A percentile compares a stretch with the other conserved stretches of the same genome.
phyloP scores from a whole-genome alignment of 92 coral and sea anemone species.

The Meandrina meandrites region DNA sequence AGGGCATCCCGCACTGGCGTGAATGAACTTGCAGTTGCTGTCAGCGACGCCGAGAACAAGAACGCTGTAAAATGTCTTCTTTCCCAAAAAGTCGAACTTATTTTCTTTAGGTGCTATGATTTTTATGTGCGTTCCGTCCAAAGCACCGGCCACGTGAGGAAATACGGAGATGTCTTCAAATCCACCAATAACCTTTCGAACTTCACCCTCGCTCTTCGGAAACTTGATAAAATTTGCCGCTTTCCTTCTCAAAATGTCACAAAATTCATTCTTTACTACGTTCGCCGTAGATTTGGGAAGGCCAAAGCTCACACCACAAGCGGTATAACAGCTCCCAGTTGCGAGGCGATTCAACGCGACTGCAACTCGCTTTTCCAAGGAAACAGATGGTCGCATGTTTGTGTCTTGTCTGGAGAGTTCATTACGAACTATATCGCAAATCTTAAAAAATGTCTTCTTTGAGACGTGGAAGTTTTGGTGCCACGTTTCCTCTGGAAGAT shows the following conservation, averaged over 20 bases:
- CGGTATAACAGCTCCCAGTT: constrained; percentile 52
- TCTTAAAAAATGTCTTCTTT: constrained; percentile 47
- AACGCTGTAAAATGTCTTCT: constrained; percentile 44
- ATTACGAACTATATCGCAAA: constrained; percentile 48
- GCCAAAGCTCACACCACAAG: constrained; percentile 49
- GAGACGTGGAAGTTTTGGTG: constrained; percentile 54
- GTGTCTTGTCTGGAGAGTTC: constrained; percentile 56
- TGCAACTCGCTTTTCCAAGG: constrained; percentile 60
- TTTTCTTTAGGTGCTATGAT: constrained; percentile 49
- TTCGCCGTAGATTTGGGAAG: constrained; percentile 56
- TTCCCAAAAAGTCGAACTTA: constrained; percentile 36
- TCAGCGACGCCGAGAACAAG: constrained; percentile 49
- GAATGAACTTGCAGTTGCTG: constrained; percentile 45
- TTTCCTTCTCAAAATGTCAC: constrained; percentile 48
- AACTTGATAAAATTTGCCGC: constrained; percentile 55
- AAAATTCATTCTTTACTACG: constrained; percentile 60
- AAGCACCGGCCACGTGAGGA: constrained; percentile 67
- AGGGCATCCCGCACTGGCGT: constrained; percentile 61
- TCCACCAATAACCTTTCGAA: constrained; percentile 28
- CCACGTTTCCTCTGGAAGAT: constrained; percentile 57
- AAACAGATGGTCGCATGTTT: constrained; percentile 44
- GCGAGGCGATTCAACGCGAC: constrained; percentile 54
- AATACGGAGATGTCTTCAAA: constrained; percentile 39
- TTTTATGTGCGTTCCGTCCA: constrained; percentile 47
- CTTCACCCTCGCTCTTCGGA: constrained; percentile 47